Conservation (phyloP, 1,140 invertebrate genomes). For the Holotrichia oblita region DNA sequence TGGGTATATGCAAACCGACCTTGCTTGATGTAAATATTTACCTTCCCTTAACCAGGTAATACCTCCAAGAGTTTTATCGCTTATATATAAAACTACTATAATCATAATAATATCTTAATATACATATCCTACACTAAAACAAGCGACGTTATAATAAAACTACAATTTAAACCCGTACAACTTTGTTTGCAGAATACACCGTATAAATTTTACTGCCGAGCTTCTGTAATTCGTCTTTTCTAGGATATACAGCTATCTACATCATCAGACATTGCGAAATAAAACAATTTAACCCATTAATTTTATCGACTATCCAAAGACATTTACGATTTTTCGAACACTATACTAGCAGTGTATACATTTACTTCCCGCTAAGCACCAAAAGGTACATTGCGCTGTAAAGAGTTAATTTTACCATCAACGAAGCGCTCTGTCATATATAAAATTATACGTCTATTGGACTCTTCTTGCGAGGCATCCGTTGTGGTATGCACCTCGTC, state of each 20-base stretch:
- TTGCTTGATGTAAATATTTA: conserved; percentile 5
- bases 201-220: conserved; percentile 13
- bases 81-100: neutral
- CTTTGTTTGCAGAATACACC: conserved; percentile 9
- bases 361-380: conserved; percentile 5
- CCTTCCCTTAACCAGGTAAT: neutral
- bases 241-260: neutral
- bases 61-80: neutral
- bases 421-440: neutral
- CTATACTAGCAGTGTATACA: neutral
- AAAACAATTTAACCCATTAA: conserved; percentile 31
- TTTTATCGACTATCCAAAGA: conserved; percentile 28
- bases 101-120: no score
- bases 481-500: neutral
- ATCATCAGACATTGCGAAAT: conserved; percentile 24
- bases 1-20: no score
- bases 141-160: neutral
- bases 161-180: conserved; percentile 17
- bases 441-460: neutral
- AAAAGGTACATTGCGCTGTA: neutral
- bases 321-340: conserved; percentile 28
- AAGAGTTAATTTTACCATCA: conserved; percentile 30
- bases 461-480: neutral
- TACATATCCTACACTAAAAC: no score
- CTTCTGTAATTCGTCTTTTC: conserved; percentile 13